phyloP scores from a whole-genome alignment of 2,888 invertebrate genomes.

The Nomada fucata region DNA sequence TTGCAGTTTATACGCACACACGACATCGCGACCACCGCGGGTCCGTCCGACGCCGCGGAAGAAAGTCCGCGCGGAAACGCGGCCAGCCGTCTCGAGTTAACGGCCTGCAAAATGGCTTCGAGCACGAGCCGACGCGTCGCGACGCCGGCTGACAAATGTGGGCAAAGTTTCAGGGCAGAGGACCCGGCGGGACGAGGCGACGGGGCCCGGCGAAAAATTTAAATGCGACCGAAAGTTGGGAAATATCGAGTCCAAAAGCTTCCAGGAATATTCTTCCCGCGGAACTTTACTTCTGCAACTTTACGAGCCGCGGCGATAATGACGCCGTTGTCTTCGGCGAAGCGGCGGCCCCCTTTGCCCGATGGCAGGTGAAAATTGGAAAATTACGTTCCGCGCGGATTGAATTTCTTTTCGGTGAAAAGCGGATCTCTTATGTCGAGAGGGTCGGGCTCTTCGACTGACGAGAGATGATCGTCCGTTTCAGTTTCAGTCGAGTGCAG shows the following conservation, averaged over 20 bases:
- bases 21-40: neutral
- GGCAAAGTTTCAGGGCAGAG: neutral
- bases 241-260: neutral
- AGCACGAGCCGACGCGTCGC: neutral
- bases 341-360: no score
- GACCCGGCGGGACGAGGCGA: neutral
- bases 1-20: slow-evolving; percentile 5
- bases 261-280: neutral
- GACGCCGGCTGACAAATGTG: slow-evolving; percentile 14
- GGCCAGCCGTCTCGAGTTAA: slow-evolving; percentile 26
- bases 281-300: neutral
- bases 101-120: slow-evolving; percentile 17
- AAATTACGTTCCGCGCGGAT: no score
- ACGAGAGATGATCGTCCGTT: no score
- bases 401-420: no score
- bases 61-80: slow-evolving; percentile 22
- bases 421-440: no score
- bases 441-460: neutral
- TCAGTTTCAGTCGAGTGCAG: no score
- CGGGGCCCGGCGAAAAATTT: slow-evolving; percentile 8
- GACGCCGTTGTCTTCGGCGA: no score
- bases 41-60: neutral
- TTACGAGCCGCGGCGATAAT: neutral
- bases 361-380: no score
- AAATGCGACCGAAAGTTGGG: neutral